phyloP scores from a whole-genome alignment of 2,888 invertebrate species.

The Caenorhabditis sp. region DNA sequence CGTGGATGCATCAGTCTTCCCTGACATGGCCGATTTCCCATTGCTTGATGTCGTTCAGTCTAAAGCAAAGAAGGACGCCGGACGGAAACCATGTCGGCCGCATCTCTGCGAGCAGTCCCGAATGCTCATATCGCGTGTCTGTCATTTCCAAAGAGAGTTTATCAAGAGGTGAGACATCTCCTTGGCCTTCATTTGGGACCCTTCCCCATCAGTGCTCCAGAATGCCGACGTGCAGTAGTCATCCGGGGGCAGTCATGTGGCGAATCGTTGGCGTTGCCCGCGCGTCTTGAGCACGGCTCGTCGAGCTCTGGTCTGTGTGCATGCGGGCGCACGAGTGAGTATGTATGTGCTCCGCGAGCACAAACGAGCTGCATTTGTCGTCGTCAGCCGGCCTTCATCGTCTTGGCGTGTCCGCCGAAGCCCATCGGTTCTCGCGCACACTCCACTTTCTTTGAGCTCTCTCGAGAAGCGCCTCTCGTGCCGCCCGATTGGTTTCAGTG shows the following conservation, averaged over 20 bases:
- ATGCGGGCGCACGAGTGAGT: slow-evolving; percentile 15
- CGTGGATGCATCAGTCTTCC: slow-evolving; percentile 34
- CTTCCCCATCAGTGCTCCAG: neutral
- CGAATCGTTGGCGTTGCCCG: slow-evolving; percentile 18
- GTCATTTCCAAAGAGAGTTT: slow-evolving; percentile 56
- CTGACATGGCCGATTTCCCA: slow-evolving; percentile 56
- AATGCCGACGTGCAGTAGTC: neutral
- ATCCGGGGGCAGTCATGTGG: slow-evolving; percentile 18
- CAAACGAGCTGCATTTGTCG: slow-evolving; percentile 55
- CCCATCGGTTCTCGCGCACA: slow-evolving; percentile 23
- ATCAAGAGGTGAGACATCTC: slow-evolving; percentile 34
- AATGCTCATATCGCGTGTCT: slow-evolving; percentile 55
- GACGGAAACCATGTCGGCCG: slow-evolving; percentile 55
- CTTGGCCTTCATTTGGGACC: neutral
- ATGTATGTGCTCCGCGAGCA: slow-evolving; percentile 42
- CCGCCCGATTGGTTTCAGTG: slow-evolving; percentile 42
- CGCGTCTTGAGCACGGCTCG: slow-evolving; percentile 31
- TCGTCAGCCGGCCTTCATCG: slow-evolving; percentile 27
- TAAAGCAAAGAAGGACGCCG: slow-evolving; percentile 54
- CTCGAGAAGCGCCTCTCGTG: slow-evolving; percentile 10
- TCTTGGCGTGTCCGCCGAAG: slow-evolving; percentile 41
- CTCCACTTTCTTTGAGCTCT: slow-evolving; percentile 24
- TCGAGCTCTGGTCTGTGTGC: slow-evolving; percentile 39
- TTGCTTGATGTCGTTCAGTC: slow-evolving; percentile 53
- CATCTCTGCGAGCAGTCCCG: slow-evolving; percentile 57